A percentile compares a stretch with the other conserved stretches of the same genome.
These are phyloP conservation scores for Sorex fumeus DNA, from an alignment of 2,113 vertebrate species.

Conservation along the genomic window DNA sequence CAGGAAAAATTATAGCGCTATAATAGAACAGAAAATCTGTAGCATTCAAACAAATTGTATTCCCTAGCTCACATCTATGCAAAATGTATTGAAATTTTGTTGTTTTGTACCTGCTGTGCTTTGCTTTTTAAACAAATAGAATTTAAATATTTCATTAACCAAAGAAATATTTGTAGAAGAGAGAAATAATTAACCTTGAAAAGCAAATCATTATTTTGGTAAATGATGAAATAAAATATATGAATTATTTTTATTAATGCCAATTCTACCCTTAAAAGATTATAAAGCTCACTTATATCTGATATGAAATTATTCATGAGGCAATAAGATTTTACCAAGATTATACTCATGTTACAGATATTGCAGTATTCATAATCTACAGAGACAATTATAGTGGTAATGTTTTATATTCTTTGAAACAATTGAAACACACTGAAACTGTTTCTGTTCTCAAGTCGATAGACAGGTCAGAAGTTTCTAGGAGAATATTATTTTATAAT, in stretches of 20 bases:
- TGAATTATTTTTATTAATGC: conserved; percentile 56
- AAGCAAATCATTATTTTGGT: conserved; percentile 45
- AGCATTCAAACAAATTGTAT: conserved; percentile 63
- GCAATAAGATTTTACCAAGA: conserved; percentile 50
- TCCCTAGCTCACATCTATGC: conserved; percentile 50
- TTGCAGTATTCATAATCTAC: conserved; percentile 53
- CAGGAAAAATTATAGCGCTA: conserved; percentile 63
- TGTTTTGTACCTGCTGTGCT: conserved; percentile 10
- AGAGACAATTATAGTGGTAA: conserved; percentile 34
- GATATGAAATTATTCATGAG: conserved; percentile 60
- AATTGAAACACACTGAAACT: conserved; percentile 37
- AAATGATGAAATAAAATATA: conserved; percentile 63
- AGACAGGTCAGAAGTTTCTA: conserved; percentile 22
- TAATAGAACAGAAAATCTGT: conserved; percentile 64
- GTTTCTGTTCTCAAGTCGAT: conserved; percentile 30
- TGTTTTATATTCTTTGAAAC: conserved; percentile 57
- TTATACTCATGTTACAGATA: conserved; percentile 46
- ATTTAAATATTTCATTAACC: conserved; percentile 67
- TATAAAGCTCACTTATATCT: conserved; percentile 37
- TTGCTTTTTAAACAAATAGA: conserved; percentile 59
- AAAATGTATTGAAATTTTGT: conserved; percentile 43
- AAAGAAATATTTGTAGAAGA: conserved; percentile 51
- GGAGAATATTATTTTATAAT: conserved; percentile 39
- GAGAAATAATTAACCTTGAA: conserved; percentile 63
- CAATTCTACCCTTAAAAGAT: conserved; percentile 27